Percentiles rank a stretch among this genome's conserved stretches.
Conservation (phyloP, 2,113 vertebrate genomes). For the Anser brachyrhynchus region DNA sequence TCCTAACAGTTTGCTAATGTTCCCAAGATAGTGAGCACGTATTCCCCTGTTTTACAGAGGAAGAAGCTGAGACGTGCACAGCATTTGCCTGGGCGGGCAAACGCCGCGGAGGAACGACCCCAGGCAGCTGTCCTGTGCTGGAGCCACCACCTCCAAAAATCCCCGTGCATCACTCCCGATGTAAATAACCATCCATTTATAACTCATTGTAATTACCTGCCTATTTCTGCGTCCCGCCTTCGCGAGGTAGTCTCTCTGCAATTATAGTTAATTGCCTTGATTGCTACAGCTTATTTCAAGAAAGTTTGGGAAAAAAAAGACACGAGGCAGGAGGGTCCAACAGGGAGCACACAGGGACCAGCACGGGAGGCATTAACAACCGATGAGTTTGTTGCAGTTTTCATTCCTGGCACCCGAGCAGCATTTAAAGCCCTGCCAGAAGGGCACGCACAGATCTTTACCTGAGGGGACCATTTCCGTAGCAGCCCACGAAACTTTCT, state of each 20-base stretch:
- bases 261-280: conserved; percentile 71
- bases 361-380: conserved; percentile 16
- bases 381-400: background rate
- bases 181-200: conserved; percentile 67
- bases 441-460: background rate
- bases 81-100: background rate
- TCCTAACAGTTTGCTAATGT: background rate
- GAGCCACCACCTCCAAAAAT: background rate
- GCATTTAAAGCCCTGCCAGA: background rate
- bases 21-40: accelerated
- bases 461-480: background rate
- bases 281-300: conserved; percentile 65
- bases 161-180: conserved; percentile 44
- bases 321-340: background rate
- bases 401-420: background rate
- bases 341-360: background rate
- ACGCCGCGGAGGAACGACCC: background rate
- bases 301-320: conserved; percentile 1
- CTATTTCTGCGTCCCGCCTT: conserved; percentile 66
- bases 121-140: background rate
- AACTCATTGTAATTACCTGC: conserved; percentile 66
- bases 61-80: background rate
- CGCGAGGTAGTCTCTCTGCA: conserved; percentile 67
- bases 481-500: background rate
- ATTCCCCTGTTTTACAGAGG: accelerated